Evolutionary conservation across 2,113 vertebrate species (phyloP).

Genomic region (Murina feae): DNA sequence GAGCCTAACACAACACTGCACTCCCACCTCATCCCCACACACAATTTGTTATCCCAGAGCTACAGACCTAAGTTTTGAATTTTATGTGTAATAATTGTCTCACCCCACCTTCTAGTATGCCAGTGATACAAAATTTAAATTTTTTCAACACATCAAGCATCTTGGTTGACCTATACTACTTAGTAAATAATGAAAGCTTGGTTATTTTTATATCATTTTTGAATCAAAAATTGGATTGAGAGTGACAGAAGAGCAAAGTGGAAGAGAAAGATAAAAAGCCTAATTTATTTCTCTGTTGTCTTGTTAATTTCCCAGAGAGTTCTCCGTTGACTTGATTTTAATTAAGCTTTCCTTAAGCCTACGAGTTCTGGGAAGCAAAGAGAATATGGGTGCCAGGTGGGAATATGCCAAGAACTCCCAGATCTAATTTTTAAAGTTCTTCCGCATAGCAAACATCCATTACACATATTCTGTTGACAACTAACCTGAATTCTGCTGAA

Average conservation of each 20-base stretch:
- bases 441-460: slow-evolving; percentile 24
- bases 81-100: not conserved
- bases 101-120: not conserved
- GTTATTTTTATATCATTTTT: not conserved
- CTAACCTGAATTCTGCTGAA: not conserved
- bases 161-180: not conserved
- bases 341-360: slow-evolving; percentile 53
- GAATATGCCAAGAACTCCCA: slow-evolving; percentile 27
- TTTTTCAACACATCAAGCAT: not conserved
- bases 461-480: slow-evolving; percentile 31
- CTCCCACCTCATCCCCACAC: fast-evolving
- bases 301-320: slow-evolving; percentile 48
- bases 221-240: not conserved
- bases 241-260: not conserved
- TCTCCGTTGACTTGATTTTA: slow-evolving; percentile 49
- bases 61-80: not conserved
- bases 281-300: slow-evolving; percentile 12
- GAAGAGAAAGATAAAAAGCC: not conserved
- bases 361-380: slow-evolving; percentile 9
- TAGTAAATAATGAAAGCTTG: not conserved
- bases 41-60: not conserved
- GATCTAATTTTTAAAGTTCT: slow-evolving; percentile 58
- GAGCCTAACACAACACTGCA: fast-evolving
- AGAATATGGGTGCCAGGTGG: not conserved
- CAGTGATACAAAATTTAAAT: not conserved